Evolutionary conservation across 2,888 invertebrate species (phyloP), one percentile per base, ranked within the genome.

Genomic region (Dione vanillae): DNA sequence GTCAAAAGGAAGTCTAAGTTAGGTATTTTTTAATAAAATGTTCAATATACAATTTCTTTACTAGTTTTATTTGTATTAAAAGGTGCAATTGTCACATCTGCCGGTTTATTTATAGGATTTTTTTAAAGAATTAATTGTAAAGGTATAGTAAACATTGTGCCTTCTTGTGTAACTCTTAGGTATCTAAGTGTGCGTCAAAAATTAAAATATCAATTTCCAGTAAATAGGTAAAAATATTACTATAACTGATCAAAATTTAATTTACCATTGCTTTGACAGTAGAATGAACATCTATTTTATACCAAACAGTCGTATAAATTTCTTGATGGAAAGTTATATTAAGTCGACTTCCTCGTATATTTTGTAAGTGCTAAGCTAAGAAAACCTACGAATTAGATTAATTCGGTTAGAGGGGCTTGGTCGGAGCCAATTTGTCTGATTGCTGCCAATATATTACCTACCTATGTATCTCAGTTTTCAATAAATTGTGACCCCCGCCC

Each of bases 391-490:
- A 82, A 88, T 90, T 82, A 87, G 89, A 93, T 92, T 92, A 93
- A 93, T 93, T 91, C 87, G 83, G 87, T 87, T 85, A 85, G 89
- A 90, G 92, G 92, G 92, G 90, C 82, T 85, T 85, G 85, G 89
- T 85, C 83, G 87, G 88, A 93, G 88, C 90, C 94, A 94, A 94
- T 94, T 94, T 94, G 94, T 93, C 93, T 94, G 94, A 94, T 94
- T 94, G 93, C 92, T 88, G 85, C 88, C 88, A 80, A 87, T 91
- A 85, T 88, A 88, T 88, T 84, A 86, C 83, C 88, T 90, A 90
- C 89, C 86, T 89, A 86, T 84, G 81, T 81, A 78, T 79, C 80
- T 85, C 86, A 85, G 86, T 88, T 91, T 90, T 86, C 90, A 87
- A 92, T 92, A 93, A 91, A 91, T 93, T 88, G 83, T 89, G 91